These are phyloP conservation scores for Tangachromis dhanisi DNA, from an alignment of 2,113 vertebrate genomes.

Conservation along the genomic window DNA sequence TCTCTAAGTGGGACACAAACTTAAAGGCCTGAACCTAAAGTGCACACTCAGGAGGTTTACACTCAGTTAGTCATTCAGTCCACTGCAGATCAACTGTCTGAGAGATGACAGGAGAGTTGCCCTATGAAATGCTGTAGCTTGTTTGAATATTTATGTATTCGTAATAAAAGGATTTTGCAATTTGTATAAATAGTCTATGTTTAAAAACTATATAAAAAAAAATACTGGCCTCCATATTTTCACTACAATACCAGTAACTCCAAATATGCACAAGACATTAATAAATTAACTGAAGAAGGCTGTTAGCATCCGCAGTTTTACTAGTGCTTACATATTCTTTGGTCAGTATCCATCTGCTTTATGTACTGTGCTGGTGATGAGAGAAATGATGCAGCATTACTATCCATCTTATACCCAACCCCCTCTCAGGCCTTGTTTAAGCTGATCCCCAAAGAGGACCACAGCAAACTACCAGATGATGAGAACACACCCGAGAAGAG, in stretches of 20 bases:
- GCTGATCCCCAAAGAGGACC: slow-evolving; percentile 82
- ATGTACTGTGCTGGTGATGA: neutral
- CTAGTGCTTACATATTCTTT: neutral
- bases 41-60: slow-evolving; percentile 10
- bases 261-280: neutral
- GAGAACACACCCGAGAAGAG: slow-evolving; percentile 86
- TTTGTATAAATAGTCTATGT: neutral
- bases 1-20: slow-evolving; percentile 56
- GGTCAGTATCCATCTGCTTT: neutral
- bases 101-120: neutral
- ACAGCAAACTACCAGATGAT: slow-evolving; percentile 73
- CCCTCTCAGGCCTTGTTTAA: slow-evolving; percentile 82
- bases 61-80: slow-evolving; percentile 23
- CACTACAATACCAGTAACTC: neutral
- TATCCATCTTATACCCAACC: neutral
- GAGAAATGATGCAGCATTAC: neutral
- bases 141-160: neutral
- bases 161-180: neutral
- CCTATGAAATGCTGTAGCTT: neutral
- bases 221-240: neutral
- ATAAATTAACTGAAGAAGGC: neutral
- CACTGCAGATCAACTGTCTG: neutral
- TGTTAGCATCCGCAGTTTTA: neutral
- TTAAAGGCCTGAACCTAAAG: slow-evolving; percentile 43
- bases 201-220: neutral